phyloP scores from a whole-genome alignment of 2,888 invertebrate genomes.

The Pristionchus maxplancki region DNA sequence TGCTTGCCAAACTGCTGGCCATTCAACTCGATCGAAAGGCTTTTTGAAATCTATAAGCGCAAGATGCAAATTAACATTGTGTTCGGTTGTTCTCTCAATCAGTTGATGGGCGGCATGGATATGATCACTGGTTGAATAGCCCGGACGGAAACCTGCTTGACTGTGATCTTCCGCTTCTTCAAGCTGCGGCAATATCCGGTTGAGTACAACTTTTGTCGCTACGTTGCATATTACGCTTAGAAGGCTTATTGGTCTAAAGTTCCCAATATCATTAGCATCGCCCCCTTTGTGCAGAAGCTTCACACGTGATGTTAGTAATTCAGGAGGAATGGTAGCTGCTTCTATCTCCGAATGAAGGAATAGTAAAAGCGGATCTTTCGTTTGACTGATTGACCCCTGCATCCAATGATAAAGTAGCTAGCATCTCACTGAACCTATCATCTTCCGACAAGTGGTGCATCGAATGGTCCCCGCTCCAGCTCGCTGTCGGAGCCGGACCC shows the following conservation, averaged over 20 bases:
- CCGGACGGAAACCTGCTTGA: background rate
- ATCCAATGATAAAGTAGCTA: too few species aligned
- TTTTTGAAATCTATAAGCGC: background rate
- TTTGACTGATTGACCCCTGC: too few species aligned
- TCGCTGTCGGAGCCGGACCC: too few species aligned
- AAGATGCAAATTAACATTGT: background rate
- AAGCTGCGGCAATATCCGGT: background rate
- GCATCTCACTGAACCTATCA: too few species aligned
- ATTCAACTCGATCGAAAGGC: slow-evolving; percentile 6
- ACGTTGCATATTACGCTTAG: background rate
- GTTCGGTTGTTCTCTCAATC: background rate
- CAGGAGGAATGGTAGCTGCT: background rate
- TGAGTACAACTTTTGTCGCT: background rate
- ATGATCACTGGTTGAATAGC: background rate
- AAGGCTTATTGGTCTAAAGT: background rate
- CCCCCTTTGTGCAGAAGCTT: background rate
- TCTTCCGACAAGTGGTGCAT: too few species aligned
- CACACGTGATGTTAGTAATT: background rate
- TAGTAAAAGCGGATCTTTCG: too few species aligned
- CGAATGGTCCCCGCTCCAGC: too few species aligned
- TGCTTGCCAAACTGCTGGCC: background rate
- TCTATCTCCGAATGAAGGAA: too few species aligned
- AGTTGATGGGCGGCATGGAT: background rate
- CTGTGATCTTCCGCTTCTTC: background rate
- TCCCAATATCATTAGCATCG: background rate